A percentile compares a stretch with the other conserved stretches of the same genome.
phyloP scores from a whole-genome alignment of 2,113 vertebrate species.

The Galemys pyrenaicus region DNA sequence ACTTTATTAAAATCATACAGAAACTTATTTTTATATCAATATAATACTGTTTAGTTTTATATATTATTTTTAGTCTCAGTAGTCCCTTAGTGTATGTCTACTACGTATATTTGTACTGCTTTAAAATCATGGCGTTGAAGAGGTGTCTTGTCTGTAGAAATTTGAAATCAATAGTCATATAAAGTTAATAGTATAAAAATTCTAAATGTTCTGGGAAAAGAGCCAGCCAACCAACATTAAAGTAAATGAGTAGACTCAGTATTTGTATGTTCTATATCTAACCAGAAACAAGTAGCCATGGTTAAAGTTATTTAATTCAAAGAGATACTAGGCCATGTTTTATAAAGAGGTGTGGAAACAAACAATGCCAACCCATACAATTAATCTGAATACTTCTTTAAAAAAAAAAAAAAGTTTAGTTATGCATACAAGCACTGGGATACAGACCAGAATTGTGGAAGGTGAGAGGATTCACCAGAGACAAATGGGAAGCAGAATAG shows the following conservation, averaged over 20 bases:
- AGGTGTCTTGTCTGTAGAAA: constrained; percentile 43
- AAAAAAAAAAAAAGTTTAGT: too few species aligned
- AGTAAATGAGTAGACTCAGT: not conserved
- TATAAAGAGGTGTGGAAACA: not conserved
- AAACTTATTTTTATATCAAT: not conserved
- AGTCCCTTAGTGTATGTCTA: not conserved
- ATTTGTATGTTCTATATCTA: constrained; percentile 24
- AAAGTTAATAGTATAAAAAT: constrained; percentile 58
- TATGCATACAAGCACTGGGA: too few species aligned
- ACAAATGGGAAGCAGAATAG: too few species aligned
- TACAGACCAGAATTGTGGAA: too few species aligned
- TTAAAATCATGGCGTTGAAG: constrained; percentile 47
- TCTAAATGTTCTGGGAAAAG: constrained; percentile 54
- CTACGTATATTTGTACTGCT: not conserved
- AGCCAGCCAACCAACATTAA: constrained; percentile 51
- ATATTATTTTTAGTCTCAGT: constrained; percentile 16
- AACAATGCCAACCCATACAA: not conserved
- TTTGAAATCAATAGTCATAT: constrained; percentile 69
- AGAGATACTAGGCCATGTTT: not conserved
- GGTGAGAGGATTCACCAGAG: too few species aligned
- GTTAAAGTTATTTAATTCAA: constrained; percentile 8
- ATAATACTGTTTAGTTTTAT: not conserved
- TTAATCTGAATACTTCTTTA: not conserved
- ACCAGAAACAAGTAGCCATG: not conserved
- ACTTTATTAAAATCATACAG: constrained; percentile 8